Base-by-base conservation (phyloP, 2,888 invertebrate genomes). In the Sinodicranocentrus sp. region DNA sequence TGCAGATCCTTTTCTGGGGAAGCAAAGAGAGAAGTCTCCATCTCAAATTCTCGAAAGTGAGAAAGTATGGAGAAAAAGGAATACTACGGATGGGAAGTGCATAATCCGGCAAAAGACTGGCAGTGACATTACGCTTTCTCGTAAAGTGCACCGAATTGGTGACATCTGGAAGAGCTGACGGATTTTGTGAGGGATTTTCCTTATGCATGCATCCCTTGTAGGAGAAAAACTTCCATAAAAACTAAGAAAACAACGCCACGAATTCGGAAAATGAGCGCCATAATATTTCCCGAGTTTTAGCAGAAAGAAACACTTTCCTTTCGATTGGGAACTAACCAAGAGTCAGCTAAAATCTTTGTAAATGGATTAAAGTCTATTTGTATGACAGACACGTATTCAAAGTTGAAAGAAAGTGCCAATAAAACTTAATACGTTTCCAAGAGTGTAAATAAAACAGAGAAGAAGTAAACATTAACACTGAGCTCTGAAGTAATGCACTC, bases 301-400 rank as follows among this genome's bases (percentile, higher is more conserved):
- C n/a, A 52, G 17, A 17, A 8, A 52, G 8, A 52, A 3, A 48
- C 48, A 48, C 48, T 48, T 48, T 48, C 17, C 13, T 17, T 48
- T 48, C 48, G 48, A 48, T 48, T 48, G 48, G 33, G 48, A 48
- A 10, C 33, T 10, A 10, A 33, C 33, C 33, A 15, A 15, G 21
- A 21, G 57, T 21, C 57, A 57, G 23, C 19, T 52, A 61, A 61
- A 61, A 61, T 61, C 61, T 61, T 61, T 61, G 28, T 61, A 61
- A 61, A 61, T 61, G 61, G 61, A 61, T 61, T 61, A 61, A 28
- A 61, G 26, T 33, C 33, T 28, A 61, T 61, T 61, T 61, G 63
- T 43, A 63, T 63, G 73, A 73, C 26, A 73, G 73, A 63, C 73
- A 73, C 73, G 63, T 73, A 73, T 28, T 61, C 39, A 73, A 73